Percentiles rank a stretch among this genome's conserved stretches.
Conservation (phyloP, 2,888 invertebrate species). For the Caenorhabditis panamensis region DNA sequence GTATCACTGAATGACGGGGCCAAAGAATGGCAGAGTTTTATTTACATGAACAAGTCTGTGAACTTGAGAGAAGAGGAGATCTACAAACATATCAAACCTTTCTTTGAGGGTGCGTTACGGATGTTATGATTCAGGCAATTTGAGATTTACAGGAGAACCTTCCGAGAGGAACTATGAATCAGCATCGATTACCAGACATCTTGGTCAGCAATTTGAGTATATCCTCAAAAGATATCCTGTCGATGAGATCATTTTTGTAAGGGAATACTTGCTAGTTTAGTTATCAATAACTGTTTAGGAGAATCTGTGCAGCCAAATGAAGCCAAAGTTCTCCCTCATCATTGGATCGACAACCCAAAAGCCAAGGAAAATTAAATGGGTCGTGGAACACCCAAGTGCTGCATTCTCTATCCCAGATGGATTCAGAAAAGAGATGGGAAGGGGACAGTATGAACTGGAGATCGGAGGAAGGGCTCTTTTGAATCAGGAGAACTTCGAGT, state of each 20-base stretch:
- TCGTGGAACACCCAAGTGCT: conserved; percentile 54
- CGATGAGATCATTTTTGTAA: conserved; percentile 48
- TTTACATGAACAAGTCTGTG: conserved; percentile 47
- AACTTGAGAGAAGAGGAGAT: conserved; percentile 56
- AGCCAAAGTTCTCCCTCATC: conserved; percentile 53
- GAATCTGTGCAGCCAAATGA: conserved; percentile 60
- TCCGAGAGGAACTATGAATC: conserved; percentile 40
- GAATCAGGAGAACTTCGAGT: conserved; percentile 45
- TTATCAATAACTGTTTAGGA: conserved; percentile 30
- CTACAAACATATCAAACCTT: conserved; percentile 48
- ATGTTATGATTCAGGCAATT: neutral
- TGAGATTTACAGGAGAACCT: conserved; percentile 32
- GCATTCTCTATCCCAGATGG: conserved; percentile 51
- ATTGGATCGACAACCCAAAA: conserved; percentile 23
- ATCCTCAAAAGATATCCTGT: conserved; percentile 31
- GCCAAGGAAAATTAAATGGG: conserved; percentile 44
- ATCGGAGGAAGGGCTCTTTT: conserved; percentile 43
- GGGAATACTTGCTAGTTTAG: neutral
- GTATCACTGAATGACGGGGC: conserved; percentile 21
- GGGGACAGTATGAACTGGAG: conserved; percentile 29
- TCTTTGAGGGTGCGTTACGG: conserved; percentile 35
- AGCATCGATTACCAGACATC: conserved; percentile 52
- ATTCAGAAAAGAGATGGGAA: conserved; percentile 42
- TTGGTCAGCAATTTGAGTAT: conserved; percentile 51
- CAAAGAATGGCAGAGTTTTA: conserved; percentile 47